Evolutionary conservation across 2,888 invertebrate species (phyloP).

Genomic region (Helicoverpa assulta): DNA sequence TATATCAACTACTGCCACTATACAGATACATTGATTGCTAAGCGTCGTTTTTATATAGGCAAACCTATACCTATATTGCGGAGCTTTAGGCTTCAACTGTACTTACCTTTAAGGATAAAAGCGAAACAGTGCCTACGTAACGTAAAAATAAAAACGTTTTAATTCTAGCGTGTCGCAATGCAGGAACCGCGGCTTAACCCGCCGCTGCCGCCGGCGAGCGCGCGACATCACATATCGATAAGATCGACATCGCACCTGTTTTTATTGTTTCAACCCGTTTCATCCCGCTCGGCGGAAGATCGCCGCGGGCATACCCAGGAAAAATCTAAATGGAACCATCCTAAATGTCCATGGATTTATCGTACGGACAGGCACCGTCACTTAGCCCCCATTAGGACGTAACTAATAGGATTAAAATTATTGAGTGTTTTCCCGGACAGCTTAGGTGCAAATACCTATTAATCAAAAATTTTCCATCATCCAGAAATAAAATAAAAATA

Average conservation of each 20-base stretch:
- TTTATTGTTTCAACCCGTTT: constrained; percentile 81
- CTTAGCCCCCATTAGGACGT: constrained; percentile 56
- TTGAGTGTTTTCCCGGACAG: constrained; percentile 31
- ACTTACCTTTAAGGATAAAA: constrained; percentile 46
- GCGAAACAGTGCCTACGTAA: constrained; percentile 39
- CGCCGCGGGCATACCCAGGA: constrained; percentile 62
- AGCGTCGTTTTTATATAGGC: not conserved
- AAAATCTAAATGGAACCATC: constrained; percentile 79
- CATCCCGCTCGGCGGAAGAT: constrained; percentile 69
- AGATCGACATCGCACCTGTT: constrained; percentile 77
- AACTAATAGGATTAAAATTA: constrained; percentile 21
- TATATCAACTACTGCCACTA: not conserved
- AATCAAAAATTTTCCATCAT: not conserved
- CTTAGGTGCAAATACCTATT: not conserved
- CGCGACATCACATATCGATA: constrained; percentile 84
- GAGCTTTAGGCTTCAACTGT: not conserved
- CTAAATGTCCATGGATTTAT: constrained; percentile 64
- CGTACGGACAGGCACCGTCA: constrained; percentile 49
- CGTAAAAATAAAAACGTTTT: constrained; percentile 60
- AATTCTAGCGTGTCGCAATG: constrained; percentile 64
- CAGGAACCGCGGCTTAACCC: constrained; percentile 73
- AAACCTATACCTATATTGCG: not conserved
- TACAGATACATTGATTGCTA: not conserved
- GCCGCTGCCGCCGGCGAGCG: constrained; percentile 75
- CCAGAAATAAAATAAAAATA: too few relatives aligned